Base-by-base conservation (phyloP, 2,797 vertebrate species). In the Hoplostethus atlanticus region DNA sequence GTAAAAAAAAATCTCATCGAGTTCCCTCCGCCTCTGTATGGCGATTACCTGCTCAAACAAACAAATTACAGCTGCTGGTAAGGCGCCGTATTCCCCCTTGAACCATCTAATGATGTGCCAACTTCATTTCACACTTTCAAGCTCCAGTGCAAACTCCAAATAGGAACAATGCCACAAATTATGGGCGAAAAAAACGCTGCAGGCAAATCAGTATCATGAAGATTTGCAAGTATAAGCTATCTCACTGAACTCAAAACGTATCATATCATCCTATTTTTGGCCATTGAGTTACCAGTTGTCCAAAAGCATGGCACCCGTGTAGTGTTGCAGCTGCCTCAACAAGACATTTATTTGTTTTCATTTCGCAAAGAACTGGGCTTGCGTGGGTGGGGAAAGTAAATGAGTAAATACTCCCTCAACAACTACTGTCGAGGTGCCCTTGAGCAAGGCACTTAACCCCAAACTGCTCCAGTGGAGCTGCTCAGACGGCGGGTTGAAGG, bases 121-220 rank as follows among this genome's bases (percentile, higher is more conserved):
- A 80, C 60, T 68, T 79, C 58, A 74, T 81, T 86, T 86, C 76
- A 85, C 77, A 84, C 56, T 71, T 74, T 79, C 42, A 66, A 77
- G 72, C 77, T 78, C 36, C 34, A 54, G 34, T 50, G 61, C 64
- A 80, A 80, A 73, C 31, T 40, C 68, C 68, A 71, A 68, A 80
- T 9, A 66, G 38, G 8, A 81, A 79, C 21, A 79, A 84, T 77
- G 64, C 5, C 17, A 59, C 42, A 57, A 40, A 76, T 30, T 50
- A 71, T 60, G 46, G 34, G 6, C 12, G 30, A 63, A 46, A 62
- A 62, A 21, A 75, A 70, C 34, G 61, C 46, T 61, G 42, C 65
- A 56, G 54, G 44, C 6, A 74, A 77, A 65, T 66, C 1, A 47
- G 59, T 6, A 36, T 50, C 66, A 13, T 36, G 21, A 64, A 2